A percentile compares a stretch with the other conserved stretches of the same genome.
These are phyloP conservation scores for Bovichtus diacanthus DNA, from an alignment of 2,797 vertebrate genomes.

Conservation along the genomic window DNA sequence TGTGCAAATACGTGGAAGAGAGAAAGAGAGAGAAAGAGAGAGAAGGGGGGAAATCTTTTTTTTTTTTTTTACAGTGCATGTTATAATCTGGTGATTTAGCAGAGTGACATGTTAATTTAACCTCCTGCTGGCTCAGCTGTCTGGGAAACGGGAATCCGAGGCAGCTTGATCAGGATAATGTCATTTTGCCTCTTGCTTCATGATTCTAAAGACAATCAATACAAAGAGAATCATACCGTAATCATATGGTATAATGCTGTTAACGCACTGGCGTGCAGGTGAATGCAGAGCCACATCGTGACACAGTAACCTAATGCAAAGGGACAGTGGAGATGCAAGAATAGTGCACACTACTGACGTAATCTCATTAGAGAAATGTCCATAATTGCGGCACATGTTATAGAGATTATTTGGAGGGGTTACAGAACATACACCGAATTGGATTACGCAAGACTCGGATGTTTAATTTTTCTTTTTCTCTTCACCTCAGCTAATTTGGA, in stretches of 20 bases:
- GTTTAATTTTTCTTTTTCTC: not conserved
- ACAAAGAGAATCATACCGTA: constrained; percentile 48
- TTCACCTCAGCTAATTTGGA: not conserved
- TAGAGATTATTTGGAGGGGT: not conserved
- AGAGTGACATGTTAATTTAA: constrained; percentile 70
- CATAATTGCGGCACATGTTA: not conserved
- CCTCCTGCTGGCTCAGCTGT: constrained; percentile 43
- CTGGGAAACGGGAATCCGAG: constrained; percentile 50
- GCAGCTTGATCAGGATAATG: constrained; percentile 58
- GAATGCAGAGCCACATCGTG: constrained; percentile 10
- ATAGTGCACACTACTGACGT: not conserved
- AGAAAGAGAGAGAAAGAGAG: not conserved
- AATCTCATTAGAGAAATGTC: not conserved
- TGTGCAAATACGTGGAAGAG: constrained; percentile 12
- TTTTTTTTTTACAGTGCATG: constrained; percentile 29
- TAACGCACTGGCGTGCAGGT: constrained; percentile 22
- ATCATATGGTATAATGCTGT: constrained; percentile 39
- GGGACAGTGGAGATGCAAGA: not conserved
- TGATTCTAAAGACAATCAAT: constrained; percentile 44
- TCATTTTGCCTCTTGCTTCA: constrained; percentile 42
- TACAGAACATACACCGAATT: not conserved
- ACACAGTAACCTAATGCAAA: constrained; percentile 11
- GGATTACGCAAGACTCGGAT: not conserved
- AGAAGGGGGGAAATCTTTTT: not conserved
- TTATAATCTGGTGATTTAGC: constrained; percentile 57